Conservation (phyloP, 1,140 invertebrate genomes). For the Apis cerana region DNA sequence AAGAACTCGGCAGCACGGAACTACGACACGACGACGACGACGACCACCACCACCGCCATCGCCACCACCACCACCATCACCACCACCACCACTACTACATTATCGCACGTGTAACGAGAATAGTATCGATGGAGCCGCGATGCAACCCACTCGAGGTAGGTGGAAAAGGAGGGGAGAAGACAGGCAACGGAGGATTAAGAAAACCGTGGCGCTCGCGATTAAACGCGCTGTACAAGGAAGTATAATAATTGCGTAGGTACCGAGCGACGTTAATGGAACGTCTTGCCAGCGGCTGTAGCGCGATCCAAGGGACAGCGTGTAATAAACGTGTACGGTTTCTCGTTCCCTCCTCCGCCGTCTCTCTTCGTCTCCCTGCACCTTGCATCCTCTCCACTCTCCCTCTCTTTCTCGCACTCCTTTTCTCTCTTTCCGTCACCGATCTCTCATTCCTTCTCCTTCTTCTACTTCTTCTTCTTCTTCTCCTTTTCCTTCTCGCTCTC, state of each 20-base stretch:
- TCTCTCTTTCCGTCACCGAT: not conserved
- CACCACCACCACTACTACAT: too few relatives aligned
- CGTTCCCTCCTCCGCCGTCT: constrained; percentile 30
- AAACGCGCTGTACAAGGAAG: constrained; percentile 52
- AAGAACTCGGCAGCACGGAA: too few relatives aligned
- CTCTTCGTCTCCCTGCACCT: constrained; percentile 26
- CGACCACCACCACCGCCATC: not conserved
- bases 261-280: constrained; percentile 59
- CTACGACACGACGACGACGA: not conserved
- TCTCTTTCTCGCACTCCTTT: not conserved
- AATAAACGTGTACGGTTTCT: constrained; percentile 63
- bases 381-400: constrained; percentile 5
- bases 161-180: too few relatives aligned
- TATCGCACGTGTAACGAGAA: not conserved
- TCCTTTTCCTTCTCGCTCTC: not conserved
- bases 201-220: constrained; percentile 41
- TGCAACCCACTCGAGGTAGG: not conserved
- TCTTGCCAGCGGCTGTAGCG: constrained; percentile 55
- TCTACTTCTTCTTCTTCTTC: not conserved
- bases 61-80: not conserved
- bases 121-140: constrained; percentile 9
- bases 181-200: constrained; percentile 14
- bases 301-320: constrained; percentile 57
- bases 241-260: constrained; percentile 57
- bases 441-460: not conserved